Base-by-base conservation (phyloP, 2,888 invertebrate genomes). In the Drosophila aldrichi region DNA sequence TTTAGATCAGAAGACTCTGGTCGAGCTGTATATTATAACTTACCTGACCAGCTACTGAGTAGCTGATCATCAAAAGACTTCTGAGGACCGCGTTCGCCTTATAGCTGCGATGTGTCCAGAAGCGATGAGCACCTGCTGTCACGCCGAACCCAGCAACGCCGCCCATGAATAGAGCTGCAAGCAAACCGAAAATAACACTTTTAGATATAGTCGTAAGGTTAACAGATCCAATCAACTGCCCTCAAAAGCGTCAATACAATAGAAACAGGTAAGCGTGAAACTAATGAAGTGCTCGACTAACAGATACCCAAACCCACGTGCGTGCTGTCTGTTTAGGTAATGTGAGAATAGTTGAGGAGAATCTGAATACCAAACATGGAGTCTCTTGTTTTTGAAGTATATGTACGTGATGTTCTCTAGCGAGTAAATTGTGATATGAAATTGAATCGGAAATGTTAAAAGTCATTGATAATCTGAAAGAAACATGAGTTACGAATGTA, bases 1-100 rank as follows among this genome's bases (percentile, higher is more conserved):
- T 38, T 14, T 38, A 38, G 38, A 38, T 38, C 16, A 5, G 1
- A 10, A 38, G 5, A 16, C 16, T 38, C 5, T 16, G 16, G 4
- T 6, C 38, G 16, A 16, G 6, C 16, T n/a, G 3, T n/a, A 7
- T 38, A 8, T 16, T 2, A 7, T 16, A 7, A 41, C 89, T 92
- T 93, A 96, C 96, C 94, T 96, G 96, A 56, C 95, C 96, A 70
- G 96, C 94, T 0, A 94, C 91, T 4, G 95, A 95, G 90, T 94
- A 96, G 79, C 94, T 95, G 16, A 94, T 73, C 71, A 95, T 92
- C 16, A 96, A 91, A 55, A 96, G 93, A 43, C 94, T 92, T 72
- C 95, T 94, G 6, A 96, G 90, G 0, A 95, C 95, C 70, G 93
- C 74, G 78, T 94, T 95, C 1, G 95, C 96, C 92, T 95, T 96